Base-by-base conservation (phyloP, 2,888 invertebrate genomes). In the Drosophila glabriapex region DNA sequence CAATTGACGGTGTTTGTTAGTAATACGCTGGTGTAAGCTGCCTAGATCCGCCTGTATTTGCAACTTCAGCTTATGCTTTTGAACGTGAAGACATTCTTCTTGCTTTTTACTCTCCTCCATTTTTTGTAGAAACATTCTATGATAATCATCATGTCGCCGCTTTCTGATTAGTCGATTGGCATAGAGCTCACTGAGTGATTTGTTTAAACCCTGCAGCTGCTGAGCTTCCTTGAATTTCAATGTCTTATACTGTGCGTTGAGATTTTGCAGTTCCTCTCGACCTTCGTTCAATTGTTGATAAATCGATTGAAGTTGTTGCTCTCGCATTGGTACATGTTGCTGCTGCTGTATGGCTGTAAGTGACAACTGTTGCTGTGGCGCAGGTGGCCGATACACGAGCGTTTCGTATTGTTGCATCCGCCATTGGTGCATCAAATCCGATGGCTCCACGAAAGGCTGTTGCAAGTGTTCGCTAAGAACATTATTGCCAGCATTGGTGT, bases 61-160 rank as follows among this genome's bases (percentile, higher is more conserved):
- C 1, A 35, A 41, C 4, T 49, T 70, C 3, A 83, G 10, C 9
- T 72, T 43, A 6, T 39, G 62, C 7, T 61, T 76, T 9, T 73
- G 68, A 0, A 58, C n/a, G 37, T 60, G 61, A 1, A 84, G 68
- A 7, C 31, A 61, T 0, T 72, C 81, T 46, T 90, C 84, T 16
- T 67, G 41, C 25, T 80, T 83, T 33, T 68, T 86, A 31, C 71
- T 76, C 9, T 85, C 63, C 1, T 73, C 43, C 89, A 84, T 89
- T 62, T 89, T 89, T 14, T 62, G 46, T 33, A 73, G 43, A 4
- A 80, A 90, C 10, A 52, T 4, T 9, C 86, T 80, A 25, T 89
- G 80, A 35, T 85, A 76, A 1, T 85, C 89, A 1, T 70, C 86
- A 61, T 90, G 76, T 35, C 85, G 68, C 7, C 85, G 79, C 39